phyloP scores from a whole-genome alignment of 2,113 vertebrate genomes.

The Pelmatolapia mariae region DNA sequence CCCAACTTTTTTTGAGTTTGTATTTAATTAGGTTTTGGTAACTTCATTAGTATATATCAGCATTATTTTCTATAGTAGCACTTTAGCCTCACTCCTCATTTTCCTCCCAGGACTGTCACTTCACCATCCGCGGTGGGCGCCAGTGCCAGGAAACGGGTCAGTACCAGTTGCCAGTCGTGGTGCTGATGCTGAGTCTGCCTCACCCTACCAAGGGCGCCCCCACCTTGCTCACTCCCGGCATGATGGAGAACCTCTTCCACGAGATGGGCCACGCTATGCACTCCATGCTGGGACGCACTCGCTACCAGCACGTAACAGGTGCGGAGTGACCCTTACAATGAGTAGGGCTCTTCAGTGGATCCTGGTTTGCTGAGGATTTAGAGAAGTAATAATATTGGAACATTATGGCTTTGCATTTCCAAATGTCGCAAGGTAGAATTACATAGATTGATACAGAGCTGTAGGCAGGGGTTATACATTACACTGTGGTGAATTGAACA shows the following conservation, averaged over 20 bases:
- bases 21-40: background rate
- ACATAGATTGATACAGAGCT: background rate
- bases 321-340: background rate
- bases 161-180: conserved; percentile 94
- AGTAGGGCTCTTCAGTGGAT: background rate
- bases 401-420: background rate
- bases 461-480: background rate
- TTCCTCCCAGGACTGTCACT: conserved; percentile 87
- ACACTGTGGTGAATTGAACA: background rate
- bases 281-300: conserved; percentile 95
- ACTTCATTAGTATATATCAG: background rate
- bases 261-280: conserved; percentile 99
- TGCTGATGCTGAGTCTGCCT: conserved; percentile 93
- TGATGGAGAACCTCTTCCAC: conserved; percentile 99
- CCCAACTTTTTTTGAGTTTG: background rate
- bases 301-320: conserved; percentile 96
- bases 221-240: conserved; percentile 85
- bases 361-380: background rate
- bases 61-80: background rate
- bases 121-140: conserved; percentile 94
- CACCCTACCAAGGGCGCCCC: conserved; percentile 74
- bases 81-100: background rate
- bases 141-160: conserved; percentile 74
- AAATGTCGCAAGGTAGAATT: background rate
- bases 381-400: background rate